phyloP scores from a whole-genome alignment of 2,113 vertebrate genomes.

The Tauraco erythrolophus region DNA sequence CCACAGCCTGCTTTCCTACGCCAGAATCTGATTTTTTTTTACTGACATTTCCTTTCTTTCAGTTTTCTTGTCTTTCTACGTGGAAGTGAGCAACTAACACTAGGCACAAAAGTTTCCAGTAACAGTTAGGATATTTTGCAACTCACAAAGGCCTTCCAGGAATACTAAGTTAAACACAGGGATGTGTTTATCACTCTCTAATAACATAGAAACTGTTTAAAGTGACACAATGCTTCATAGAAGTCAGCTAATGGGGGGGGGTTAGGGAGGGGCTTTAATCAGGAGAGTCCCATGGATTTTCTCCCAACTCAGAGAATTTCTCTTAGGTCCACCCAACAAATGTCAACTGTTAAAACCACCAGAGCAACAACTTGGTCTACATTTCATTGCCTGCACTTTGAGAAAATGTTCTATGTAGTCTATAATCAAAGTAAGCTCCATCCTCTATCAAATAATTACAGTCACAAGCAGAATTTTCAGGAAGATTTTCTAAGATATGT shows the following conservation, averaged over 20 bases:
- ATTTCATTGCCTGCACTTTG: neutral
- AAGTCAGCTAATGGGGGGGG: neutral
- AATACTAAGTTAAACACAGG: neutral
- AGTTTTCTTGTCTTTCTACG: neutral
- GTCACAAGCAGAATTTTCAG: neutral
- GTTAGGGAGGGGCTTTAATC: neutral
- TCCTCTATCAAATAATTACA: neutral
- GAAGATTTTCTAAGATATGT: neutral
- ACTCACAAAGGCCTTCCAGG: neutral
- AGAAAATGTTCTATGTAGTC: neutral
- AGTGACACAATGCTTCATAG: neutral
- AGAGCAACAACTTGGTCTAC: neutral
- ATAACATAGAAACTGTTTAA: neutral
- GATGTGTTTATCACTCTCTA: neutral
- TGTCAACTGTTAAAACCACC: neutral
- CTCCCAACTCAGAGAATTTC: neutral
- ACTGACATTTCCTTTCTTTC: neutral
- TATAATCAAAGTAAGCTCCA: neutral
- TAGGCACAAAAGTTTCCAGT: neutral
- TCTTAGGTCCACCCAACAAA: neutral
- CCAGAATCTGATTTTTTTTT: neutral
- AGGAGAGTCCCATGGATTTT: neutral
- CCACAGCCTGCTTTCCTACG: neutral
- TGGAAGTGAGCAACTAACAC: neutral
- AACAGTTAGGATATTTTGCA: neutral